Conservation (phyloP, 2,888 invertebrate genomes). For the Caenorhabditis sulstoni region DNA sequence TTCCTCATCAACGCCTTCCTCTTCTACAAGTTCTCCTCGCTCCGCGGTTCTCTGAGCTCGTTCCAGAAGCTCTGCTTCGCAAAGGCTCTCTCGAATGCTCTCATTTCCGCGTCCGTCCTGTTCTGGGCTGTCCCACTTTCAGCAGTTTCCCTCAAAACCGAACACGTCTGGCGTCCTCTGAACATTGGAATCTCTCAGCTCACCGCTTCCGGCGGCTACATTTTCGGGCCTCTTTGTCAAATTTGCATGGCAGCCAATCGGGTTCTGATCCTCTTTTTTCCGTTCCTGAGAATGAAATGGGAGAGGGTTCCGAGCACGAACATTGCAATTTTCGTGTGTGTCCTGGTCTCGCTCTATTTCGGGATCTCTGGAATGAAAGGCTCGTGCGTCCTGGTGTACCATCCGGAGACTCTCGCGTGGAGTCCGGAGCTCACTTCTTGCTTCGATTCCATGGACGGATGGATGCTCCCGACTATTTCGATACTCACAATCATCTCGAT, state of each 20-base stretch:
- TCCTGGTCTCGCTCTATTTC: conserved; percentile 1
- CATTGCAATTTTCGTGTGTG: conserved; percentile 8
- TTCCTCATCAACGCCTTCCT: conserved; percentile 19
- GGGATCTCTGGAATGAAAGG: conserved; percentile 21
- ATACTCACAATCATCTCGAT: not conserved
- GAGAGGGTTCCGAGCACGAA: conserved; percentile 22
- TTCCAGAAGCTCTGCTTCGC: conserved; percentile 40
- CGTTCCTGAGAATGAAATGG: conserved; percentile 9
- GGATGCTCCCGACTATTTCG: conserved; percentile 5
- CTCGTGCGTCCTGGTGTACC: conserved; percentile 23
- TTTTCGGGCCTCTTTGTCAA: conserved; percentile 39
- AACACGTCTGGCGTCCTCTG: conserved; percentile 10
- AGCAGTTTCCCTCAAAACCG: conserved; percentile 11
- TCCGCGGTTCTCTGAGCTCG: conserved; percentile 1
- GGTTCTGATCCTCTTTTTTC: conserved; percentile 12
- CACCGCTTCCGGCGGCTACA: conserved; percentile 18
- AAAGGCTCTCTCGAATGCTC: conserved; percentile 19
- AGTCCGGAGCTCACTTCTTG: conserved; percentile 26
- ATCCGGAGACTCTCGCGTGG: conserved; percentile 41
- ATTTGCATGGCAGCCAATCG: conserved; percentile 41
- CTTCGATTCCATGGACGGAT: conserved; percentile 26
- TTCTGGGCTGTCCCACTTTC: conserved; percentile 44
- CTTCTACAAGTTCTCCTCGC: conserved; percentile 16
- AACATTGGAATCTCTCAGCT: conserved; percentile 26
- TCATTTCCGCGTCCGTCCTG: conserved; percentile 24